phyloP scores from a whole-genome alignment of 1,140 invertebrate genomes.

The Nebria ingens region DNA sequence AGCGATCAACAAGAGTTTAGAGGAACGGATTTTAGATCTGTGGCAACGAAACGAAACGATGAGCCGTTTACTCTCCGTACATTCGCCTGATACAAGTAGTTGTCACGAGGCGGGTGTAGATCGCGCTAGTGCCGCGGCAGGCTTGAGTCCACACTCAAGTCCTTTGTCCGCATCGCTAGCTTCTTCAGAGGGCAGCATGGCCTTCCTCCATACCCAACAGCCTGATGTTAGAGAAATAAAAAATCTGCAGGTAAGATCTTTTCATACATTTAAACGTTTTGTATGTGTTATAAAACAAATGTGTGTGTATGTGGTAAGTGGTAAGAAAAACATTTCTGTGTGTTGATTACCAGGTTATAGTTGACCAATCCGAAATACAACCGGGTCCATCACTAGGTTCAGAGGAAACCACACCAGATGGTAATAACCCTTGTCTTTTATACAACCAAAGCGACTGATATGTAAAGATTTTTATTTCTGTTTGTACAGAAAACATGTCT shows the following conservation, averaged over 20 bases:
- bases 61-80: constrained; percentile 18
- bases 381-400: not conserved
- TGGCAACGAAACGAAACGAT: constrained; percentile 40
- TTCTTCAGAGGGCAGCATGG: constrained; percentile 41
- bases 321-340: not conserved
- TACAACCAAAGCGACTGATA: constrained; percentile 5
- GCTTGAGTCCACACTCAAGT: constrained; percentile 35
- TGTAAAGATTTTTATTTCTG: not conserved
- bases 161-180: constrained; percentile 43
- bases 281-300: not conserved
- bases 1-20: constrained; percentile 53
- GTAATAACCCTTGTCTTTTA: not conserved
- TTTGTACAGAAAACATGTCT: not conserved
- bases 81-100: constrained; percentile 29
- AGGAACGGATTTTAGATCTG: constrained; percentile 55
- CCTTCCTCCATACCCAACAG: constrained; percentile 29
- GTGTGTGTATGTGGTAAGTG: not conserved
- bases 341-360: not conserved
- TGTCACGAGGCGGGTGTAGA: constrained; percentile 37
- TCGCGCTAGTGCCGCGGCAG: constrained; percentile 28
- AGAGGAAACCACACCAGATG: constrained; percentile 3
- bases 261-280: not conserved
- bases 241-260: constrained; percentile 34
- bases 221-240: constrained; percentile 30
- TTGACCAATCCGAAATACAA: not conserved